These are phyloP conservation scores for Mormyrus iriodes DNA, from an alignment of 2,113 vertebrate genomes.

Conservation along the genomic window DNA sequence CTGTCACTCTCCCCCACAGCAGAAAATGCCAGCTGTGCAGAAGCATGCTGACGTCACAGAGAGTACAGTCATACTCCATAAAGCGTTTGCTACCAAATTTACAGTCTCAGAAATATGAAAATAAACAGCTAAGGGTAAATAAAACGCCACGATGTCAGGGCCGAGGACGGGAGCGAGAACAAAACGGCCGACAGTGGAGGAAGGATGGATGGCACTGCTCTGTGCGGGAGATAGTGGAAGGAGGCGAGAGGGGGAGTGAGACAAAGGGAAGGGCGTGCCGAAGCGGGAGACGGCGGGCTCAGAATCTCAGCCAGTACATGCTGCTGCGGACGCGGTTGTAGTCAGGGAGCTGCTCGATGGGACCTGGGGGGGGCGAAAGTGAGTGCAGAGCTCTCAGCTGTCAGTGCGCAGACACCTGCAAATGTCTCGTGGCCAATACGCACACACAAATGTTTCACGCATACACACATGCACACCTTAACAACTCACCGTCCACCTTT, in stretches of 20 bases:
- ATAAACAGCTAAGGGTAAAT: not conserved
- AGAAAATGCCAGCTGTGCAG: not conserved
- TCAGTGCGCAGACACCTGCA: not conserved
- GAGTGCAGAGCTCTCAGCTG: not conserved
- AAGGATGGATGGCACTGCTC: not conserved
- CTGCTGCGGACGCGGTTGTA: conserved; percentile 71
- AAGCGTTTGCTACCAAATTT: not conserved
- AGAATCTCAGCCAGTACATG: conserved; percentile 74
- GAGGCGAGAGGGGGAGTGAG: not conserved
- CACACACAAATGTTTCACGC: conserved; percentile 12
- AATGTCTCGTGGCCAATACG: not conserved
- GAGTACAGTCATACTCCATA: not conserved
- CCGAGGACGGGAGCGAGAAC: not conserved
- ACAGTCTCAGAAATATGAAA: not conserved
- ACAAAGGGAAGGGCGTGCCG: not conserved
- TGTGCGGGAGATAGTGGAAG: not conserved
- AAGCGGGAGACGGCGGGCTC: conserved; percentile 28
- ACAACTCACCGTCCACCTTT: too few species aligned
- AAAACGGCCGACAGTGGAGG: not conserved
- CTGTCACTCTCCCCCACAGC: not conserved
- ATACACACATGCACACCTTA: not conserved
- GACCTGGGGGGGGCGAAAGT: conserved; percentile 52
- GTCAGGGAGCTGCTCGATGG: conserved; percentile 70
- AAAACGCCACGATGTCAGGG: not conserved
- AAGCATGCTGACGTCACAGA: not conserved